Conservation (phyloP, 2,113 vertebrate species). For the Hassar affinis region DNA sequence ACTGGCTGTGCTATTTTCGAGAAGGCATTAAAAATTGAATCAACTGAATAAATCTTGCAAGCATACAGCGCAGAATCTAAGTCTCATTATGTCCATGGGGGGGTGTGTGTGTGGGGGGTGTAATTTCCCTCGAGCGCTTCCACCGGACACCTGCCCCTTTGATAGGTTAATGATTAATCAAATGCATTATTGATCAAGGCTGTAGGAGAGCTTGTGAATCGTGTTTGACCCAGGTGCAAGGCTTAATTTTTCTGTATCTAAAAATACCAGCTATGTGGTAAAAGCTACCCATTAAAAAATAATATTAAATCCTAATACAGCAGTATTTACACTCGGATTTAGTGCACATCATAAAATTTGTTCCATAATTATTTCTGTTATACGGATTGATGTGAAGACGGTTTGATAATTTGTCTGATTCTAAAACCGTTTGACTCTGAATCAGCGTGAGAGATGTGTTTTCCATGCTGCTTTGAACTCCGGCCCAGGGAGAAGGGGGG, state of each 20-base stretch:
- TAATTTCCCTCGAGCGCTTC: slow-evolving; percentile 31
- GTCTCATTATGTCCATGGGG: slow-evolving; percentile 12
- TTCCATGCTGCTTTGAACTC: slow-evolving; percentile 6
- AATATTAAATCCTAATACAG: not conserved
- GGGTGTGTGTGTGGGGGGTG: not conserved
- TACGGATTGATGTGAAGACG: not conserved
- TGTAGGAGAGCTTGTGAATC: not conserved
- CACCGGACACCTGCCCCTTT: slow-evolving; percentile 32
- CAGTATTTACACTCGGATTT: not conserved
- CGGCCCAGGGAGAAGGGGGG: not conserved
- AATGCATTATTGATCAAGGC: slow-evolving; percentile 46
- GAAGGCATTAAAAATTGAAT: slow-evolving; percentile 46
- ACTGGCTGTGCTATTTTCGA: slow-evolving; percentile 39
- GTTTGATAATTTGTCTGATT: not conserved
- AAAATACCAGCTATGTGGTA: slow-evolving; percentile 12
- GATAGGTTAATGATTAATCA: slow-evolving; percentile 48
- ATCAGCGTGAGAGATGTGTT: not conserved
- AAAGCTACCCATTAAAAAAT: slow-evolving; percentile 5
- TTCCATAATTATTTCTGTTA: not conserved
- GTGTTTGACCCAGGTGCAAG: not conserved
- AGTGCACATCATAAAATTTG: not conserved
- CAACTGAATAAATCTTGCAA: slow-evolving; percentile 51
- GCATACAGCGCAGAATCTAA: slow-evolving; percentile 27
- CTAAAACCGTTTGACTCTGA: not conserved
- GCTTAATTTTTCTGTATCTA: not conserved